These are phyloP conservation scores for Hyphantria cunea DNA, from an alignment of 1,140 invertebrate species.

Conservation along the genomic window DNA sequence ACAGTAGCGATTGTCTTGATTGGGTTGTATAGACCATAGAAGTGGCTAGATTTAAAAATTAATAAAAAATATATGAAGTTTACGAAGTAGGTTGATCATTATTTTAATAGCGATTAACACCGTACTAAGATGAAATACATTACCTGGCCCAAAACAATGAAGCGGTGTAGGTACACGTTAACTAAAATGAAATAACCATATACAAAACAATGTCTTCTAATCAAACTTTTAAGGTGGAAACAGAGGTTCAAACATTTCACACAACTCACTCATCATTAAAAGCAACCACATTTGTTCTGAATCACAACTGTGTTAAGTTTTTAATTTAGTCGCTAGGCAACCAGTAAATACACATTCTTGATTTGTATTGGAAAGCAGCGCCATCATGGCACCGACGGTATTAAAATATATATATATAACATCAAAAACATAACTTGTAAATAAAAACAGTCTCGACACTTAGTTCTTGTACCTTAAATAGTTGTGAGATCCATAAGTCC, in stretches of 20 bases:
- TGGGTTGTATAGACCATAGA: too few relatives aligned
- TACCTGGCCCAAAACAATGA: constrained; percentile 19
- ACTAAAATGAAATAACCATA: constrained; percentile 5
- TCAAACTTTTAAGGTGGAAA: constrained; percentile 50
- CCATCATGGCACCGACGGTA: too few relatives aligned
- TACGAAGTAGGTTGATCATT: too few relatives aligned
- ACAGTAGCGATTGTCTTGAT: too few relatives aligned
- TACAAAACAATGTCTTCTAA: constrained; percentile 15
- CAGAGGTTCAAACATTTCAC: constrained; percentile 43
- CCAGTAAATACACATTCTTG: constrained; percentile 15
- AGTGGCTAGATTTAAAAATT: too few relatives aligned
- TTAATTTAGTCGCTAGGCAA: constrained; percentile 56
- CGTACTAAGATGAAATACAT: not conserved
- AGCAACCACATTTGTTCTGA: constrained; percentile 38
- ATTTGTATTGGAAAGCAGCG: constrained; percentile 7
- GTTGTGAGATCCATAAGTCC: too few relatives aligned
- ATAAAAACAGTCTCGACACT: too few relatives aligned
- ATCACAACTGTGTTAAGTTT: constrained; percentile 36
- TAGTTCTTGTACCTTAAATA: too few relatives aligned
- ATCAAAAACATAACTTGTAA: too few relatives aligned
- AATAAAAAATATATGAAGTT: too few relatives aligned
- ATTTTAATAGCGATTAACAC: not conserved
- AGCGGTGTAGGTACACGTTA: not conserved
- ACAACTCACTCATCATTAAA: constrained; percentile 47
- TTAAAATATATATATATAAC: too few relatives aligned